Evolutionary conservation across 2,888 invertebrate genomes (phyloP).

Genomic region (Stenurella melanura): DNA sequence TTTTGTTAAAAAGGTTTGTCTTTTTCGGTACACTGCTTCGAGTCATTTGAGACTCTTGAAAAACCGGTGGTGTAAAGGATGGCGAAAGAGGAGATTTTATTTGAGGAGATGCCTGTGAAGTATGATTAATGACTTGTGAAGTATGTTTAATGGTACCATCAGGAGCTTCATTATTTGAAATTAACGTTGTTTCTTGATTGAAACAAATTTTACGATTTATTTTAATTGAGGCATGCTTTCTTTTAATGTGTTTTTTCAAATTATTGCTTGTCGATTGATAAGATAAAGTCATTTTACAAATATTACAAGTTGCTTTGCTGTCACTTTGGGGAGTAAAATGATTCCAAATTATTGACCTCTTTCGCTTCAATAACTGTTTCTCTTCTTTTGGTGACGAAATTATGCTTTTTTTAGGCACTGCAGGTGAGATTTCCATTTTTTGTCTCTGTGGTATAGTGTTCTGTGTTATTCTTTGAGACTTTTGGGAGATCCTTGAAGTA

Average conservation of each 20-base stretch:
- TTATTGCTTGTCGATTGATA: neutral
- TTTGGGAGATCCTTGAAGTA: too few relatives aligned
- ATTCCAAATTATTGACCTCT: neutral
- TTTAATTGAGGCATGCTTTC: neutral
- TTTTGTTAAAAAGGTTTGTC: neutral
- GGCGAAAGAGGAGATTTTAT: neutral
- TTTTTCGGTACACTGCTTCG: neutral
- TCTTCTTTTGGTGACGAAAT: too few relatives aligned
- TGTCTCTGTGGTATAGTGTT: too few relatives aligned
- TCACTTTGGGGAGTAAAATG: neutral
- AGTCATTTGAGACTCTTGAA: neutral
- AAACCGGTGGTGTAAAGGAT: neutral
- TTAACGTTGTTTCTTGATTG: neutral
- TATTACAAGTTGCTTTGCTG: neutral
- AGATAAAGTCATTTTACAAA: neutral
- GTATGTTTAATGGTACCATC: neutral
- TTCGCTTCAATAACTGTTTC: neutral
- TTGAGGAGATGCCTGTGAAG: neutral
- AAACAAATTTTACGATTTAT: neutral
- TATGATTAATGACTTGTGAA: neutral
- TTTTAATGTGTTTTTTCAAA: neutral
- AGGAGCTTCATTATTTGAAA: neutral
- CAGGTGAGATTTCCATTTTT: too few relatives aligned
- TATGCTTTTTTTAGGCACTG: too few relatives aligned
- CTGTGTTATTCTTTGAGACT: too few relatives aligned